Evolutionary conservation across 2,888 invertebrate species (phyloP), one percentile per base, ranked within the genome.

Genomic region (Lepetodrilus schrolli): DNA sequence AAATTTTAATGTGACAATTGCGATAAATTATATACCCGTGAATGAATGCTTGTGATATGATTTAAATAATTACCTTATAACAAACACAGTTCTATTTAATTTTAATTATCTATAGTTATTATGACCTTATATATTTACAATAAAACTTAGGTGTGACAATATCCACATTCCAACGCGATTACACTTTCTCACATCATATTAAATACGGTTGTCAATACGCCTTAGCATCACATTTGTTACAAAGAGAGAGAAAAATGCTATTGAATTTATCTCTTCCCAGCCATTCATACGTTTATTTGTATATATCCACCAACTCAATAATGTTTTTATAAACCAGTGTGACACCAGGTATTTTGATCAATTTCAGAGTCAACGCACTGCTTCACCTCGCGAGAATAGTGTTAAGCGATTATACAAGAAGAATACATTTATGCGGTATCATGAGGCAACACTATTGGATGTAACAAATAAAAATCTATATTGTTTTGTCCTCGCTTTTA

Each of bases 311-410:
- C 58, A 30, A 58, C 58, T 58, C 58, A 58, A 58, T 58, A 58
- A 58, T 58, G 58, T 58, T 58, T 58, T 58, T 58, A 58, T 26
- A 58, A 58, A 58, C 58, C 58, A 26, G 58, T 58, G n/a, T 58
- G 58, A 58, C 58, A 58, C 58, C 30, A 13, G 17, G 13, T 58
- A 30, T 58, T 34, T 13, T 58, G 10, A 58, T 58, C 58, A 58
- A 58, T 58, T 30, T 30, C 13, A 58, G 17, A 34, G 30, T 26
- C 5, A 30, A 2, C 13, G 58, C n/a, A 58, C 58, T 30, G 30
- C 17, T 17, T 58, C 58, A 58, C 58, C 58, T 43, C 43, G 43
- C 4, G 43, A 43, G 13, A 17, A 38, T 8, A n/a, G 17, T 30
- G 17, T 26, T 2, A 30, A 26, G 58, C 26, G 26, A 58, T 30